Conservation (phyloP, 2,113 vertebrate genomes). For the Passer domesticus region DNA sequence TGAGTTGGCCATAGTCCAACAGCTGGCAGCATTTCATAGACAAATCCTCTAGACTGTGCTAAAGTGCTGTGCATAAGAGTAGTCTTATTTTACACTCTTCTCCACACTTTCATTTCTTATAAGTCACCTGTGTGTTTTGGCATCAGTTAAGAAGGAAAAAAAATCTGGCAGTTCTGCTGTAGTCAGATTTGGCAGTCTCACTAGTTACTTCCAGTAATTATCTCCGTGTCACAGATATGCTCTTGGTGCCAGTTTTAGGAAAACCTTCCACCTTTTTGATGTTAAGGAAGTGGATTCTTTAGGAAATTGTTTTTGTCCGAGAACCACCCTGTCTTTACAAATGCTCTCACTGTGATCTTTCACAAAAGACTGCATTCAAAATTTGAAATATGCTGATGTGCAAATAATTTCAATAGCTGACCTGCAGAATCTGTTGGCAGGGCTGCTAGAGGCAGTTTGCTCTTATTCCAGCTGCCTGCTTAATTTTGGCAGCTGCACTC, state of each 20-base stretch:
- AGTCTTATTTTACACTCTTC: not conserved
- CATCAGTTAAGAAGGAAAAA: not conserved
- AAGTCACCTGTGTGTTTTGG: slow-evolving; percentile 74
- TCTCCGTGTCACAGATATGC: slow-evolving; percentile 10
- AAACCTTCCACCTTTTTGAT: slow-evolving; percentile 23
- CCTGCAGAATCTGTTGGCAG: slow-evolving; percentile 27
- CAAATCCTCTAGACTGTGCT: slow-evolving; percentile 3
- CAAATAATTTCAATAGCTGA: slow-evolving; percentile 41
- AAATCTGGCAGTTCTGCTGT: slow-evolving; percentile 16
- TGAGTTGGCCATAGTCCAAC: not conserved
- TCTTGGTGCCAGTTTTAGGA: slow-evolving; percentile 15
- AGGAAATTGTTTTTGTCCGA: not conserved
- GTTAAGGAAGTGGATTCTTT: slow-evolving; percentile 29
- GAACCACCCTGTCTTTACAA: not conserved
- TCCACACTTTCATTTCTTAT: slow-evolving; percentile 15
- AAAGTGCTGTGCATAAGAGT: not conserved
- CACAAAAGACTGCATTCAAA: not conserved
- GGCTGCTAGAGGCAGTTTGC: not conserved
- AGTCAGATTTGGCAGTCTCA: slow-evolving; percentile 42
- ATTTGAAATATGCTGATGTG: slow-evolving; percentile 25
- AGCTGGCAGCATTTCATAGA: not conserved
- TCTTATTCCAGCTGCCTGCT: slow-evolving; percentile 3
- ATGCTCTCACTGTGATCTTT: not conserved
- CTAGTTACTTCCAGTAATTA: slow-evolving; percentile 65
- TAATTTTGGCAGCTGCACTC: not conserved